These are phyloP conservation scores for Lithodes maja DNA, from an alignment of 2,888 invertebrate species.

Conservation along the genomic window DNA sequence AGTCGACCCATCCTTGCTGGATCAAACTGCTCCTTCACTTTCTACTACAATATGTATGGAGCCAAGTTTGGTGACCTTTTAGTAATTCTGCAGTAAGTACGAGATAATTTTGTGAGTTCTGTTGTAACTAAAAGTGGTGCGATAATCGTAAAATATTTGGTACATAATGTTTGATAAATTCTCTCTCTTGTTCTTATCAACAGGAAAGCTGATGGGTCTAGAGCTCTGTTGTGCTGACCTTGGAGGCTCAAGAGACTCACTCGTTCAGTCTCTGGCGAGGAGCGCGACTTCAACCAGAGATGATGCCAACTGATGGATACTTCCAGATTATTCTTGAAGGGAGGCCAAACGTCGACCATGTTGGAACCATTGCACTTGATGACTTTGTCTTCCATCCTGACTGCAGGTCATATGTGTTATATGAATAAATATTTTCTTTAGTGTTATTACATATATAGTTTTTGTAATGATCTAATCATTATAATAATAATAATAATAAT, in stretches of 20 bases:
- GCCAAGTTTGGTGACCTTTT: constrained; percentile 14
- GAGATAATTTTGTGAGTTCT: no score
- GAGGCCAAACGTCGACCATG: constrained; percentile 10
- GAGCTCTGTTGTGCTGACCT: neutral
- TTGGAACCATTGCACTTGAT: constrained; percentile 54
- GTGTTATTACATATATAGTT: no score
- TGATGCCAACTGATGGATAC: neutral
- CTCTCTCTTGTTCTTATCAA: no score
- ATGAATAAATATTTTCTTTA: no score
- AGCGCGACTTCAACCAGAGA: neutral
- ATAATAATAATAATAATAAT: no score
- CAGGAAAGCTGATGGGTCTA: neutral
- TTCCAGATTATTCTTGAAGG: constrained; percentile 42
- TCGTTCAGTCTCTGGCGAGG: neutral
- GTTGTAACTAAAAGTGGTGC: no score
- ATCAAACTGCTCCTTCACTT: constrained; percentile 41
- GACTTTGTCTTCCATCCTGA: constrained; percentile 46
- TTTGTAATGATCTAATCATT: no score
- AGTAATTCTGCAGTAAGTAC: constrained; percentile 36
- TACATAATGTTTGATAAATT: no score
- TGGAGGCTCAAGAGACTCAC: neutral
- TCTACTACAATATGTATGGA: constrained; percentile 48
- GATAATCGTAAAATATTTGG: no score
- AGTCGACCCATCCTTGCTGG: constrained; percentile 38
- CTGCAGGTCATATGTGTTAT: constrained; percentile 36